Base-by-base conservation (phyloP, 2,797 vertebrate species). In the Dermochelys coriacea region DNA sequence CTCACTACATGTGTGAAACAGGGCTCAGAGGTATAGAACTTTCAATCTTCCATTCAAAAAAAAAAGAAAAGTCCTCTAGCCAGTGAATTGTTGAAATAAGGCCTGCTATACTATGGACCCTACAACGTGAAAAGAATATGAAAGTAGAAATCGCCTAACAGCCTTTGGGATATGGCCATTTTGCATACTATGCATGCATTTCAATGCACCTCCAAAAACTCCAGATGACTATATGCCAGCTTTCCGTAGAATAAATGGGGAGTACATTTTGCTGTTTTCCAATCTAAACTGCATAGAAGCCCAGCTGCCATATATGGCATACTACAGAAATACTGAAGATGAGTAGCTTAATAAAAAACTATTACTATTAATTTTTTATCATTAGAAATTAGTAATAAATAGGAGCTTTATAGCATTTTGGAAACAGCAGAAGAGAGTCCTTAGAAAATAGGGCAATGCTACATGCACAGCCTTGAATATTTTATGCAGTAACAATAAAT, bases 401-500 rank as follows among this genome's bases (percentile, higher is more conserved):
- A 34, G 52, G 49, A 89, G 34, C 31, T 41, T 82, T 45, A 34
- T 59, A 75, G 64, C 68, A 45, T 54, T 47, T 25, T 16, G 55
- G 61, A n/a, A 71, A 80, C 1, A 54, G 71, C 2, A 3, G 4
- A 1, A 12, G 23, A 50, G 3, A n/a, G 54, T 25, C 6, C 59
- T 49, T n/a, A 41, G 61, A 75, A 93, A 86, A 54, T 15, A 82
- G 88, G 61, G 84, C 59, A 21, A 41, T 68, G 87, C 86, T 45
- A 77, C 87, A 47, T 61, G 88, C 47, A 1, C 77, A 25, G 34
- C 12, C 25, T 94, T 94, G 71, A 91, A 87, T 95, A 87, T 96
- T 94, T 96, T 19, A 91, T 91, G 51, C 2, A 37, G 78, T 5
- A 5, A 37, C 18, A 29, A 87, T 84, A 84, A 95, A 81, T 94